Base-by-base conservation (phyloP, 2,797 vertebrate species). In the Halcyon smyrnensis region DNA sequence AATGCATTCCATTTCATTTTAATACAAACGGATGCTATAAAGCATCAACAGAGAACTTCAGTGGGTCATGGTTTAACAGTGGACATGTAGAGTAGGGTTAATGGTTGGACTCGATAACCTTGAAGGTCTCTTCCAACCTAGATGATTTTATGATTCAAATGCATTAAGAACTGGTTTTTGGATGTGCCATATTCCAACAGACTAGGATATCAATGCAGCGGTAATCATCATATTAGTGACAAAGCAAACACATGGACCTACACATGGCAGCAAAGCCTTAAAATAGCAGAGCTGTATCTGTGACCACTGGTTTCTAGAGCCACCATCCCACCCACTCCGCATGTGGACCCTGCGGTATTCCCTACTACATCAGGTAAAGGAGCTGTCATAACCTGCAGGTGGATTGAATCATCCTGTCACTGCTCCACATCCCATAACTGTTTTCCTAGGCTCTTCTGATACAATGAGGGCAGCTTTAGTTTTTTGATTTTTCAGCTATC, bases 311-410 rank as follows among this genome's bases (percentile, higher is more conserved):
- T 53, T 34, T 37, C 32, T 46, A 56, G 8, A 64, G 60, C 56
- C 21, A 53, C 9, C 1, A 1, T 46, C 60, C n/a, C 30, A 34
- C 46, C 30, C 23, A 6, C 19, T 83, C 45, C 0, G 0, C 48
- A 25, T 3, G 11, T 17, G n/a, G 41, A 34, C 17, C 6, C 46
- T 54, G 43, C 0, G 2, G 37, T 51, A 34, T 25, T 62, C 18
- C 28, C 28, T 71, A 2, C 57, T 7, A 9, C 24, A 21, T 12
- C 54, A 70, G 48, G 43, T 59, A 34, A 80, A 87, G 13, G 28
- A 45, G 32, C 25, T 71, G 43, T 48, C 19, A n/a, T 34, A 37
- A 43, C 24, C 53, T 39, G 28, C 54, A 71, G 41, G 46, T 48
- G 24, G 32, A 43, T 16, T 16, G 46, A 83, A 46, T n/a, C 27